These are phyloP conservation scores for Pangasius krempfi DNA, from an alignment of 2,797 vertebrate genomes.

Conservation along the genomic window DNA sequence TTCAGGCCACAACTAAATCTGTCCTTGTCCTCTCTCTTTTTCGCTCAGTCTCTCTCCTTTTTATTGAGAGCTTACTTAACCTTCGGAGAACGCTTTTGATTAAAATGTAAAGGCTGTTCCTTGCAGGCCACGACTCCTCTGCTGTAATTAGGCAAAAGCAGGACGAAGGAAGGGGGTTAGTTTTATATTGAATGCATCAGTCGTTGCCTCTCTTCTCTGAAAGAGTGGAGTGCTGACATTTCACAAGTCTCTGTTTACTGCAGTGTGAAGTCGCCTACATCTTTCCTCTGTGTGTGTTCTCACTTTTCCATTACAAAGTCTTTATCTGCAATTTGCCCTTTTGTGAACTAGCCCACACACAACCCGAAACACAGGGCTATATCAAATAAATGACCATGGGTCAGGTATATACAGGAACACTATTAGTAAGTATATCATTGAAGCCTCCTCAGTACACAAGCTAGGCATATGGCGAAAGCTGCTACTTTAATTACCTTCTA, in stretches of 20 bases:
- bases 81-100: constrained; percentile 47
- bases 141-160: constrained; percentile 34
- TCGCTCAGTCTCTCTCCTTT: constrained; percentile 1
- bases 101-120: constrained; percentile 49
- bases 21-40: not conserved
- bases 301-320: constrained; percentile 15
- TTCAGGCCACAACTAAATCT: not conserved
- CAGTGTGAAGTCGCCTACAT: not conserved
- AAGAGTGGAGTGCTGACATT: not conserved
- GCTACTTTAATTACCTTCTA: not conserved
- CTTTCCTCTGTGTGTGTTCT: not conserved
- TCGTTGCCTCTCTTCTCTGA: not conserved
- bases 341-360: not conserved
- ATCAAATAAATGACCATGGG: not conserved
- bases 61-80: constrained; percentile 42
- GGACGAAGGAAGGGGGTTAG: constrained; percentile 29
- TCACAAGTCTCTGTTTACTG: not conserved
- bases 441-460: not conserved
- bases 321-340: constrained; percentile 9
- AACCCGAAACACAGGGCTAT: not conserved
- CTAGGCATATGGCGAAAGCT: not conserved
- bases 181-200: constrained; percentile 3
- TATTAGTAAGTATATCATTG: not conserved
- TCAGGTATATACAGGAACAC: not conserved
- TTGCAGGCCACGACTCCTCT: constrained; percentile 30